A percentile compares a stretch with the other conserved stretches of the same genome.
phyloP scores from a whole-genome alignment of 2,888 invertebrate genomes.

The Lathronympha strigana region DNA sequence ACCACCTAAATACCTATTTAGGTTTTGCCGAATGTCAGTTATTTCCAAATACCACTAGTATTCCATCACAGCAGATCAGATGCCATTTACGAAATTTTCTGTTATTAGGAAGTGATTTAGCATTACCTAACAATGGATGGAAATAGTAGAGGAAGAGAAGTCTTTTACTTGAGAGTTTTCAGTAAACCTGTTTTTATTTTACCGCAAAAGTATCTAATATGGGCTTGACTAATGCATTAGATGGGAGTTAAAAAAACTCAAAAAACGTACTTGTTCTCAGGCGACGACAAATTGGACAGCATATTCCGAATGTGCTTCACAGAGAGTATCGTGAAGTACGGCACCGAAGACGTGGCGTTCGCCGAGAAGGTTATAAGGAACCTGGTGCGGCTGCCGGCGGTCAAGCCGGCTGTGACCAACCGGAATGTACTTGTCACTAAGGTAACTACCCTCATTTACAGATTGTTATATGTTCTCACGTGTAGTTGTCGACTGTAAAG shows the following conservation, averaged over 20 bases:
- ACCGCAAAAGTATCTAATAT: too few relatives aligned
- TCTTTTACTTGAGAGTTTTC: too few relatives aligned
- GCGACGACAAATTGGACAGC: conserved; percentile 32
- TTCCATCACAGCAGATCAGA: too few relatives aligned
- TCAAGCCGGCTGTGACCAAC: conserved; percentile 55
- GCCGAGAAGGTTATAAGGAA: conserved; percentile 58
- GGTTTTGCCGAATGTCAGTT: neutral
- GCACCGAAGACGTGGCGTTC: conserved; percentile 53
- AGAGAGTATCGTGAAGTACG: conserved; percentile 40
- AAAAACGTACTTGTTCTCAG: neutral
- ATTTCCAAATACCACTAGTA: too few relatives aligned
- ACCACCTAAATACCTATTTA: neutral
- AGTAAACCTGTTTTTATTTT: too few relatives aligned
- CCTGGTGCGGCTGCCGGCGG: conserved; percentile 58
- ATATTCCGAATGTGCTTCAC: conserved; percentile 32
- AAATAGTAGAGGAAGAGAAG: too few relatives aligned
- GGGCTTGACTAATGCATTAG: too few relatives aligned
- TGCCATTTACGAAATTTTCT: too few relatives aligned
- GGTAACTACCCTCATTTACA: conserved; percentile 50
- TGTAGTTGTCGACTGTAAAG: too few relatives aligned
- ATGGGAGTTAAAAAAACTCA: neutral
- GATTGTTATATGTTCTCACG: too few relatives aligned
- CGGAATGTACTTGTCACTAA: conserved; percentile 63
- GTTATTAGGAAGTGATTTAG: too few relatives aligned
- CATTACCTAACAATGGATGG: too few relatives aligned